These are phyloP conservation scores for Bombus cullumanus DNA, from an alignment of 1,140 invertebrate species.

Conservation along the genomic window DNA sequence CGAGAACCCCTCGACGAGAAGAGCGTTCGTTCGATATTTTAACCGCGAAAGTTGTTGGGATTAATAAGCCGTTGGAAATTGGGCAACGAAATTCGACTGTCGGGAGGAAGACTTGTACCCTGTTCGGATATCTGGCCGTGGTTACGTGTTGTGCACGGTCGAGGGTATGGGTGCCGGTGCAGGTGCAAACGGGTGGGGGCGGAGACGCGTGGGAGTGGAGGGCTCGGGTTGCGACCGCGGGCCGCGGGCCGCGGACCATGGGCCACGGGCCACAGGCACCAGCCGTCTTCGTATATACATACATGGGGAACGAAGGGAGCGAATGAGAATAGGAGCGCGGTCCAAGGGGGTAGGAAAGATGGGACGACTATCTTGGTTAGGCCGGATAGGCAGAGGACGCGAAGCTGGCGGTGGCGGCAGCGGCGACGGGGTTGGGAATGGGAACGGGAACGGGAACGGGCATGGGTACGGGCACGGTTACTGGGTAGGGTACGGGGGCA, in stretches of 20 bases:
- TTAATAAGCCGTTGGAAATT: not conserved
- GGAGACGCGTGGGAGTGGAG: not conserved
- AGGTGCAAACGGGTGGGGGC: not conserved
- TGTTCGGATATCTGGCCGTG: too few species aligned
- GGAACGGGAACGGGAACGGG: not conserved
- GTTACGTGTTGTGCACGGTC: too few species aligned
- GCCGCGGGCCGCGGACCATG: too few species aligned
- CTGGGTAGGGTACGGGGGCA: not conserved
- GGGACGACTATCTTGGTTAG: not conserved
- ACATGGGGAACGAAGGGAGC: too few species aligned
- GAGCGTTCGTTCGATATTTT: too few species aligned
- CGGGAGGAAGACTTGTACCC: too few species aligned
- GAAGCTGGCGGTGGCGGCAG: too few species aligned
- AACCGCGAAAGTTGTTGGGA: not conserved
- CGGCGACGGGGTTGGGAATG: not conserved
- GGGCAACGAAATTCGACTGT: not conserved
- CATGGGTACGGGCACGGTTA: not conserved
- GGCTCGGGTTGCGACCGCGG: not conserved
- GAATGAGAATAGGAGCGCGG: too few species aligned
- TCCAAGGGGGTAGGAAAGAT: constrained; percentile 13
- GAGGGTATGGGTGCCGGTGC: not conserved
- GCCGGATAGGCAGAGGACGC: constrained; percentile 1
- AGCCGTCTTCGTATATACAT: not conserved
- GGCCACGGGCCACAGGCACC: not conserved
- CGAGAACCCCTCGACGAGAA: too few species aligned